Percentiles rank a stretch among this genome's conserved stretches.
Evolutionary conservation across 2,888 invertebrate species (phyloP).

Genomic region (Penaeus monodon): DNA sequence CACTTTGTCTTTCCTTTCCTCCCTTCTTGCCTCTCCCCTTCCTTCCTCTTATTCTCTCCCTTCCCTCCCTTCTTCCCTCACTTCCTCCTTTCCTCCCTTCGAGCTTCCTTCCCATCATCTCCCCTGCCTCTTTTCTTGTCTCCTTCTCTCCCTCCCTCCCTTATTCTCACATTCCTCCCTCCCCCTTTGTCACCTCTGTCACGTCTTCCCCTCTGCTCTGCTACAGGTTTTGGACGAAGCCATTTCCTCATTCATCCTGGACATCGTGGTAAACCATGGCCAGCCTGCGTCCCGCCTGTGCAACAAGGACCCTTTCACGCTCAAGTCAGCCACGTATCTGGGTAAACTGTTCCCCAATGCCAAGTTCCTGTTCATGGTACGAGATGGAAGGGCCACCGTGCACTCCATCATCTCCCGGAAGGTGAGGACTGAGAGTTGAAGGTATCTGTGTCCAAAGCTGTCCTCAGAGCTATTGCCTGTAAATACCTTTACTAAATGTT

Average conservation of each 20-base stretch:
- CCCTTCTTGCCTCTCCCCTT: too few relatives aligned
- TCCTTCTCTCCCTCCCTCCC: too few relatives aligned
- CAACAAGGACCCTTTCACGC: slow-evolving; percentile 98
- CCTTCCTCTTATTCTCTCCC: too few relatives aligned
- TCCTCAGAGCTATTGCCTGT: not conserved
- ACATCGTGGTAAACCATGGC: slow-evolving; percentile 96
- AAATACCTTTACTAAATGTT: too few relatives aligned
- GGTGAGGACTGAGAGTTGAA: slow-evolving; percentile 73
- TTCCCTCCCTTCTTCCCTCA: too few relatives aligned
- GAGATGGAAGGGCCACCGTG: slow-evolving; percentile 97
- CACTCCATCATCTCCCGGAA: slow-evolving; percentile 98
- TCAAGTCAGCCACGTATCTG: slow-evolving; percentile 96
- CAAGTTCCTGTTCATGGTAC: slow-evolving; percentile 97
- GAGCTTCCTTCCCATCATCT: too few relatives aligned
- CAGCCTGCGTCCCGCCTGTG: slow-evolving; percentile 94
- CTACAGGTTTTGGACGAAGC: slow-evolving; percentile 89
- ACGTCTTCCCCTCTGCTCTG: not conserved
- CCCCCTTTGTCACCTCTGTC: not conserved
- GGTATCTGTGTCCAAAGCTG: not conserved
- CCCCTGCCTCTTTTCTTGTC: too few relatives aligned
- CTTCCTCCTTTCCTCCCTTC: too few relatives aligned
- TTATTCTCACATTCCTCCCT: not conserved
- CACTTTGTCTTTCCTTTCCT: too few relatives aligned
- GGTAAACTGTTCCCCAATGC: slow-evolving; percentile 96
- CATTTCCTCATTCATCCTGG: slow-evolving; percentile 95